Percentiles rank a stretch among this genome's conserved stretches.
phyloP scores from a whole-genome alignment of 2,888 invertebrate genomes.

The Sinohyriopsis cumingii region DNA sequence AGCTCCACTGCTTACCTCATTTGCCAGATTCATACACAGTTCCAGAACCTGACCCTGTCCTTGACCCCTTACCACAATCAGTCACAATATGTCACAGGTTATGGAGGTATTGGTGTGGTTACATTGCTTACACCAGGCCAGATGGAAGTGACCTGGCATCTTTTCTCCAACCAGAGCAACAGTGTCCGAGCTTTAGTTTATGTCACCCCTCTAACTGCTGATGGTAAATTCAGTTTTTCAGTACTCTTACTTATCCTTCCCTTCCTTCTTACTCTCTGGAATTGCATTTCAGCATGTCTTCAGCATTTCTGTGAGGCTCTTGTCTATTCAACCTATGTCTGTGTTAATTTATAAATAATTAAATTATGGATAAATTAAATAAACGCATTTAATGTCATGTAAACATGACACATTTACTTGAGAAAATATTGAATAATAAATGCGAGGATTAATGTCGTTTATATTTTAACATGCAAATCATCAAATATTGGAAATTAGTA shows the following conservation, averaged over 20 bases:
- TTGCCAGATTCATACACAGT: constrained; percentile 44
- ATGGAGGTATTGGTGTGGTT: constrained; percentile 39
- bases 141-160: constrained; percentile 27
- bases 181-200: constrained; percentile 24
- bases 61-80: constrained; percentile 10
- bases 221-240: constrained; percentile 18
- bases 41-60: constrained; percentile 38
- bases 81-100: constrained; percentile 29
- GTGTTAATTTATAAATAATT: no score
- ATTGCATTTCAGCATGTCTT: not conserved
- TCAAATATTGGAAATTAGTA: no score
- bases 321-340: no score
- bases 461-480: no score
- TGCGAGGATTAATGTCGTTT: no score
- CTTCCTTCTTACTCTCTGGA: not conserved
- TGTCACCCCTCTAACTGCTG: constrained; percentile 13
- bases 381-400: no score
- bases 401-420: no score
- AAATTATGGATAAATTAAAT: no score
- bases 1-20: constrained; percentile 18
- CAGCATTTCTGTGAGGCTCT: not conserved
- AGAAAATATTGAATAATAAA: no score
- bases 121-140: constrained; percentile 9
- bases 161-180: constrained; percentile 26
- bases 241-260: not conserved